A percentile compares a stretch with the other conserved stretches of the same genome.
phyloP scores from a whole-genome alignment of 2,888 invertebrate species.

The Eilema griseolum region DNA sequence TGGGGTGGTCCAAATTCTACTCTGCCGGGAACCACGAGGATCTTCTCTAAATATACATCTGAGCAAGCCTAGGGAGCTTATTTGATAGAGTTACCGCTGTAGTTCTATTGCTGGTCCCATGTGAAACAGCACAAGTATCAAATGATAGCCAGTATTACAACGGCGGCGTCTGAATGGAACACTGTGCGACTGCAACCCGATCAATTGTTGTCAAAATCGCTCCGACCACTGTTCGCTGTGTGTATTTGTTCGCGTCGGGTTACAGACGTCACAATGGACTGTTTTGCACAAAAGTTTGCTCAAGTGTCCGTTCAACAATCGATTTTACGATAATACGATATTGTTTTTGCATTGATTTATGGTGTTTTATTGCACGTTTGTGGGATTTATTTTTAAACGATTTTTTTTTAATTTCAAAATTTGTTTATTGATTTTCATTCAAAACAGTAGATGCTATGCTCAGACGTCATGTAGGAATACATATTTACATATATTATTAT shows the following conservation, averaged over 20 bases:
- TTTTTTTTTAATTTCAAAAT: neutral
- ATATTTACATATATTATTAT: neutral
- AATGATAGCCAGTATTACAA: conserved; percentile 17
- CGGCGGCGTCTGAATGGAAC: conserved; percentile 38
- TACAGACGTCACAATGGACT: conserved; percentile 64
- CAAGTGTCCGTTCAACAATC: conserved; percentile 70
- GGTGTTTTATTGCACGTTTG: neutral
- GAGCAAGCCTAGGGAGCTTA: neutral
- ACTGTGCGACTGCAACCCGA: conserved; percentile 35
- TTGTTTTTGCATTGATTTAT: conserved; percentile 1
- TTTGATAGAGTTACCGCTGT: neutral
- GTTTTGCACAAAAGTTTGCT: conserved; percentile 70
- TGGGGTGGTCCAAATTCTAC: too few species aligned
- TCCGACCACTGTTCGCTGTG: conserved; percentile 35
- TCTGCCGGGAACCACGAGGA: too few species aligned
- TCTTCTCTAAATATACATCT: too few species aligned
- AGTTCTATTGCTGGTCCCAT: conserved; percentile 14
- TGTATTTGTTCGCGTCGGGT: conserved; percentile 53
- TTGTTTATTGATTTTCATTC: too few species aligned
- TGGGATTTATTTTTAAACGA: neutral
- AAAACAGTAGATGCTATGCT: neutral
- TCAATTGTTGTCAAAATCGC: conserved; percentile 53
- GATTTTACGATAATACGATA: conserved; percentile 25
- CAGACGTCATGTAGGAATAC: neutral
- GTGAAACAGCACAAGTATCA: conserved; percentile 37